Percentiles rank a stretch among this genome's conserved stretches.
These are phyloP conservation scores for Melanostigma gelatinosum DNA, from an alignment of 2,113 vertebrate genomes.

Conservation along the genomic window DNA sequence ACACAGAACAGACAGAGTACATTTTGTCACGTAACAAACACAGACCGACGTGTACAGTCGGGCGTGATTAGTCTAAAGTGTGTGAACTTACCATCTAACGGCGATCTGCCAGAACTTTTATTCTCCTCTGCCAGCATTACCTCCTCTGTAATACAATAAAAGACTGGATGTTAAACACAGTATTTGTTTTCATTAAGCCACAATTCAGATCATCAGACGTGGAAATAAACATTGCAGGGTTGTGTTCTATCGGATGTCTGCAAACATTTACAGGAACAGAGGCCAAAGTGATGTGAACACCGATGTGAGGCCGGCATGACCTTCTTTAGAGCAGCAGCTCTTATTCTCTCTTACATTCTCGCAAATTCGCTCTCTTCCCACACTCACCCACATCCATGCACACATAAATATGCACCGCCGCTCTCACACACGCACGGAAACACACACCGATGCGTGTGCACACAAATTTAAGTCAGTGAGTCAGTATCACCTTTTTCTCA, in stretches of 20 bases:
- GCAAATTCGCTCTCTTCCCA: conserved; percentile 59
- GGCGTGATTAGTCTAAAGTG: neutral
- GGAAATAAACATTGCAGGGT: conserved; percentile 21
- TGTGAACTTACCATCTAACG: conserved; percentile 92
- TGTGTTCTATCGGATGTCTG: conserved; percentile 40
- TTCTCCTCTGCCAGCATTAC: conserved; percentile 99
- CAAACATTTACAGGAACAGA: conserved; percentile 43
- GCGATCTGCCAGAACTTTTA: conserved; percentile 95
- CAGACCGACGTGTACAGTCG: neutral
- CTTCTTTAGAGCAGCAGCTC: conserved; percentile 61
- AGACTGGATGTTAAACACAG: conserved; percentile 40
- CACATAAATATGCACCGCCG: conserved; percentile 49
- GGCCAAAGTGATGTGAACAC: conserved; percentile 46
- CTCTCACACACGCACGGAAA: conserved; percentile 43
- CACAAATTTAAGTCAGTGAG: conserved; percentile 80
- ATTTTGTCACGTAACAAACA: neutral
- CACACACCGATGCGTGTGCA: conserved; percentile 28
- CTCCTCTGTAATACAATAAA: conserved; percentile 87
- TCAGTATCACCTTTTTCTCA: conserved; percentile 83
- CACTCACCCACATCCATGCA: conserved; percentile 67
- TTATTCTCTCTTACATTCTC: conserved; percentile 55
- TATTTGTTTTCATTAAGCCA: conserved; percentile 23
- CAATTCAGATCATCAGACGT: conserved; percentile 18
- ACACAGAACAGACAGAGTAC: neutral
- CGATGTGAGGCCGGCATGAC: conserved; percentile 46